Percentiles rank a stretch among this genome's conserved stretches.
Evolutionary conservation across 2,888 invertebrate genomes (phyloP).

Genomic region (Torymus aiolomorphi): DNA sequence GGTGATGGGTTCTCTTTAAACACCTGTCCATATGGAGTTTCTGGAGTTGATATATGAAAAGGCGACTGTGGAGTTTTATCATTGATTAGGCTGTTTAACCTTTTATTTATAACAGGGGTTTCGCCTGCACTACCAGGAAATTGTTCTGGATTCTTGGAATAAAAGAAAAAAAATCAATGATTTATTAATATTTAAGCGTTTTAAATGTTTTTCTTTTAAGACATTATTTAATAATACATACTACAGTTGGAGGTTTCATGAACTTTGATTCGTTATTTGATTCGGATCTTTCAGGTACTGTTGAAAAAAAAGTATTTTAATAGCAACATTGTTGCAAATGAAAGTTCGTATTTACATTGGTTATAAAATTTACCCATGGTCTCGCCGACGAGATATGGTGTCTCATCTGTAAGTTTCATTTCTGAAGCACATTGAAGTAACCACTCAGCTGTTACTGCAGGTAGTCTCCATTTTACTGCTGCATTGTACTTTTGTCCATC

Average conservation of each 20-base stretch:
- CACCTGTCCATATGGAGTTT: slow-evolving; percentile 78
- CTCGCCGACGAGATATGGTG: slow-evolving; percentile 79
- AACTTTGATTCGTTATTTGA: slow-evolving; percentile 12
- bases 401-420: slow-evolving; percentile 79
- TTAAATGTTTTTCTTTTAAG: background rate
- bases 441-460: slow-evolving; percentile 88
- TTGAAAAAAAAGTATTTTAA: slow-evolving; percentile 36
- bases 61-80: slow-evolving; percentile 73
- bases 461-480: slow-evolving; percentile 90
- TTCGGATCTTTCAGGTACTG: slow-evolving; percentile 59
- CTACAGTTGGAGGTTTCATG: slow-evolving; percentile 57
- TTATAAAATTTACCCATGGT: slow-evolving; percentile 70
- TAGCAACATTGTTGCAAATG: background rate
- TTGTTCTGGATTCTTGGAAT: slow-evolving; percentile 54
- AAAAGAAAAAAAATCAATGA: background rate
- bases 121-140: slow-evolving; percentile 14
- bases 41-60: slow-evolving; percentile 77
- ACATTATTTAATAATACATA: slow-evolving; percentile 8
- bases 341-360: slow-evolving; percentile 7
- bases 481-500: slow-evolving; percentile 89
- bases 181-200: background rate
- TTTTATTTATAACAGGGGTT: slow-evolving; percentile 68
- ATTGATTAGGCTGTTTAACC: slow-evolving; percentile 64
- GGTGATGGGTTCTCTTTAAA: slow-evolving; percentile 77
- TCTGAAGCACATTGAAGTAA: slow-evolving; percentile 82